Evolutionary conservation across 2,888 invertebrate genomes (phyloP), one percentile per base, ranked within the genome.

Genomic region (Uropetala carovei): DNA sequence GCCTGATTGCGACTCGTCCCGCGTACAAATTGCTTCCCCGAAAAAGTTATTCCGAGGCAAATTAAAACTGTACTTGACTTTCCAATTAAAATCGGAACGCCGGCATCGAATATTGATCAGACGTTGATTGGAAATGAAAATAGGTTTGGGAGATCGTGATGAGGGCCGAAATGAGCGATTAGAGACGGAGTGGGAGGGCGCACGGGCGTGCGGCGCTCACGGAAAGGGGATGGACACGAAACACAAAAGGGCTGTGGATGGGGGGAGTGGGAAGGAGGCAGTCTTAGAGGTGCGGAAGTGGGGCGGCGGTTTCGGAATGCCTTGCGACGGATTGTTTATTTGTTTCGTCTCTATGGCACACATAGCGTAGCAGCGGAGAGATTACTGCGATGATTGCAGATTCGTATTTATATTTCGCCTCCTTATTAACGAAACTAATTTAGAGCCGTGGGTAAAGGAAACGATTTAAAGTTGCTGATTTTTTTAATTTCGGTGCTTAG

Each of bases 21-120:
- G 60, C 89, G 89, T 89, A 89, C 89, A 89, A 89, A 89, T 89
- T 89, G 89, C 89, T 89, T 89, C 89, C 89, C 89, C 89, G 89
- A 89, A 89, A 89, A 89, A 89, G 89, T 89, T 89, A 89, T 89
- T 89, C 89, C 60, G 89, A 43, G 89, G 89, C 89, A 89, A 89
- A 89, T 89, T 89, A 89, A 89, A 89, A 89, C 89, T 89, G 89
- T 89, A 89, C 89, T 89, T 89, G 89, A 89, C 89, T 89, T 89
- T 89, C 89, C 89, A 89, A 89, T 89, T 89, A 89, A 89, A 89
- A 89, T 89, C 89, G 64, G 89, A 89, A 89, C 89, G 89, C 89
- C 89, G 89, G 64, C 89, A 89, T 89, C 89, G 89, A 89, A 89
- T 89, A 89, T 89, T 89, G 89, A 89, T 89, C 89, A 89, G 89